These are phyloP conservation scores for Myiothlypis chrysogaster DNA, from an alignment of 2,797 vertebrate species.

Conservation along the genomic window DNA sequence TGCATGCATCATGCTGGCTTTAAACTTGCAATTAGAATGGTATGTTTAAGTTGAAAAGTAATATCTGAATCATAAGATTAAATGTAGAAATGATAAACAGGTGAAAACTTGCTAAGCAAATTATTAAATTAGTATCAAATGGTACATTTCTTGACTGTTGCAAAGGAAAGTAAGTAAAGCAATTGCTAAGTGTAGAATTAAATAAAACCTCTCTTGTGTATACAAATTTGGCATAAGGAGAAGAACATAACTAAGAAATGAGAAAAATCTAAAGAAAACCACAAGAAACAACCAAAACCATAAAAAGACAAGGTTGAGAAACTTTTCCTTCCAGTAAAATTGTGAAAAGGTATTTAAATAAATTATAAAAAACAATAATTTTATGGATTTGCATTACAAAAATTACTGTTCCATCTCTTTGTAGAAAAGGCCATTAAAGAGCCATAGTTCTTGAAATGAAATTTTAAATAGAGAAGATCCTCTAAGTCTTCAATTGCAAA, in stretches of 20 bases:
- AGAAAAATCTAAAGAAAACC: not conserved
- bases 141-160: not conserved
- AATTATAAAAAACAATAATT: not conserved
- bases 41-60: slow-evolving; percentile 44
- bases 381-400: not conserved
- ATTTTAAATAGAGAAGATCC: not conserved
- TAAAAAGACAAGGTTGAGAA: not conserved
- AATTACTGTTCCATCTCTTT: not conserved
- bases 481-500: not conserved
- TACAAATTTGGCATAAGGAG: not conserved
- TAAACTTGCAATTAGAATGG: slow-evolving; percentile 27
- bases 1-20: not conserved
- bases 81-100: slow-evolving; percentile 14
- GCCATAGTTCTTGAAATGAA: not conserved
- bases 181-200: not conserved
- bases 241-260: not conserved
- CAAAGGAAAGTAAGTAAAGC: not conserved
- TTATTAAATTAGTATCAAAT: slow-evolving; percentile 10
- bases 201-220: not conserved
- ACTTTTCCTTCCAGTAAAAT: not conserved
- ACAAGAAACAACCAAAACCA: not conserved
- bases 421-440: not conserved
- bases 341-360: not conserved
- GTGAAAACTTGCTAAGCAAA: not conserved
- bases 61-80: slow-evolving; percentile 1